Evolutionary conservation across 2,113 vertebrate species (phyloP).

Genomic region (Clupea harengus): DNA sequence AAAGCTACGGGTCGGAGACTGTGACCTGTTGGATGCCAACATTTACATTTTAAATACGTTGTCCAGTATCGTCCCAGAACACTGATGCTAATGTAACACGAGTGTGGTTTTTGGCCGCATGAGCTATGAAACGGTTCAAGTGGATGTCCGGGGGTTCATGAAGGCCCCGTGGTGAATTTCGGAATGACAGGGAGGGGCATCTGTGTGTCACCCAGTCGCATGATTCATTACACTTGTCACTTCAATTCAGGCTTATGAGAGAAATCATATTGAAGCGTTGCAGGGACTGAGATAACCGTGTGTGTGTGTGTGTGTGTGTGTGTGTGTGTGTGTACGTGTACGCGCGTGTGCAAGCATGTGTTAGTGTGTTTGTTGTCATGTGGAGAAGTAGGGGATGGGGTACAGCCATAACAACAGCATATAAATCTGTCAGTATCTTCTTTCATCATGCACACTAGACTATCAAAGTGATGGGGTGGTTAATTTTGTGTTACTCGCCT

Average conservation of each 20-base stretch:
- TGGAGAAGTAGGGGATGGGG: background rate
- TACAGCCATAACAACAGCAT: background rate
- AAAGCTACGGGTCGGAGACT: background rate
- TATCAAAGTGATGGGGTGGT: background rate
- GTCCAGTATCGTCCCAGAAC: background rate
- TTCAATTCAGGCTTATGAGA: background rate
- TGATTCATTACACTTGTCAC: slow-evolving; percentile 35
- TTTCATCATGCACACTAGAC: background rate
- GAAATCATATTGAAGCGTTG: background rate
- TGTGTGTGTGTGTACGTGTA: background rate
- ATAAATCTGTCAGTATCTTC: background rate
- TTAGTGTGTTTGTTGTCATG: background rate
- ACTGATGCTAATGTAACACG: background rate
- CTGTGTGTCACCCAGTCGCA: slow-evolving; percentile 15
- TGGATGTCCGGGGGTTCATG: background rate
- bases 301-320: background rate
- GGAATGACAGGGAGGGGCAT: slow-evolving; percentile 22
- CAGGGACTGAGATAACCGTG: background rate
- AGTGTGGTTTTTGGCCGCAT: background rate
- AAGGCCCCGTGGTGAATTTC: slow-evolving; percentile 20
- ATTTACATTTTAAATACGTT: background rate
- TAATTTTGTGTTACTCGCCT: background rate
- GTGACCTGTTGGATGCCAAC: background rate
- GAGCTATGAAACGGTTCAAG: background rate
- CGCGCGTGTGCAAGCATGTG: background rate